Percentiles rank a stretch among this genome's conserved stretches.
phyloP scores from a whole-genome alignment of 2,113 vertebrate genomes.

The Oreotrochilus melanogaster region DNA sequence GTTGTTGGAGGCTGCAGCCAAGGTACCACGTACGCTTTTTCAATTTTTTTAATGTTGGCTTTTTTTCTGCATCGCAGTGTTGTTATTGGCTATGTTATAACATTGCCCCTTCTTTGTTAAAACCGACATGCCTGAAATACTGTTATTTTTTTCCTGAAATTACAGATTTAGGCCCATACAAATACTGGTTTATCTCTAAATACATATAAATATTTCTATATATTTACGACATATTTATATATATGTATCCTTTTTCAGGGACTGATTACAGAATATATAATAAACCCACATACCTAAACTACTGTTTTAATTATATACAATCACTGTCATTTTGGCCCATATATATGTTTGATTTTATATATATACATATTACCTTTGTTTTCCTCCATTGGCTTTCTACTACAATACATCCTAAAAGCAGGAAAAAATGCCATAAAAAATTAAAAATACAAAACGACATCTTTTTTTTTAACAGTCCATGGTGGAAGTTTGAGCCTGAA shows the following conservation, averaged over 20 bases:
- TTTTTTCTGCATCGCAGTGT: background rate
- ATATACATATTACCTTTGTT: slow-evolving; percentile 51
- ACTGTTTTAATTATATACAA: background rate
- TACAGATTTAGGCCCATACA: slow-evolving; percentile 9
- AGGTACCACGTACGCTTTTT: background rate
- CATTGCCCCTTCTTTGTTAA: background rate
- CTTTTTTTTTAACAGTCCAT: slow-evolving; percentile 13
- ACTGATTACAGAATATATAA: background rate
- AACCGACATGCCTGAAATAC: background rate
- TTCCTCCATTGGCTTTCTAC: slow-evolving; percentile 50
- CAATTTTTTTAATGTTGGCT: background rate
- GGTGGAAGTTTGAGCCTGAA: slow-evolving; percentile 4
- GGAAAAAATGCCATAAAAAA: background rate
- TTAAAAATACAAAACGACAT: background rate
- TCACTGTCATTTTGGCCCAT: background rate
- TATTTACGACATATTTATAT: background rate
- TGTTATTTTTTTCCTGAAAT: background rate
- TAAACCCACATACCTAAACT: background rate
- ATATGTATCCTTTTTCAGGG: background rate
- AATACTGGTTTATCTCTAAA: background rate
- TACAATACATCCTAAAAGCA: slow-evolving; percentile 42
- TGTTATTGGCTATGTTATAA: background rate
- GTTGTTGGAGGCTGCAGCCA: slow-evolving; percentile 2
- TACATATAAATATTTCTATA: background rate
- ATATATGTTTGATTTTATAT: background rate